Base-by-base conservation (phyloP, 2,797 vertebrate species). In the Ptychadena robeensis region DNA sequence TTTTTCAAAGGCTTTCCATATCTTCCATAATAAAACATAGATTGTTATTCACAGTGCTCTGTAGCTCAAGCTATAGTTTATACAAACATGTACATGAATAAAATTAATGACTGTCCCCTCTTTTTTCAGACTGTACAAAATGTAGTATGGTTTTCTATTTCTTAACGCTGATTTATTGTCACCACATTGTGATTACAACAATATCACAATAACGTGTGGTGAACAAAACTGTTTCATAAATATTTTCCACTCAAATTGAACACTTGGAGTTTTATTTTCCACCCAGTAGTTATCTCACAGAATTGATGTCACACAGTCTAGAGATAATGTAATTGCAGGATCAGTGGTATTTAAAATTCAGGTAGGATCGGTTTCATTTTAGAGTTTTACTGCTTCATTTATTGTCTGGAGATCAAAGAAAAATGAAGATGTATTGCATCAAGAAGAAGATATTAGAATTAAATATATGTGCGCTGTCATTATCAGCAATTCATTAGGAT, bases 391-490 rank as follows among this genome's bases (percentile, higher is more conserved):
- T 67, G 65, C 34, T 32, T 66, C 32, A 66, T 22, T 15, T 32
- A 35, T 67, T 67, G 7, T 67, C n/a, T 10, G 34, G 32, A n/a
- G 18, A 18, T 66, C 31, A 34, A 18, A 35, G 18, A 22, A n/a
- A 35, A 28, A 67, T 67, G 22, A 35, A 67, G 34, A 35, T 35
- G 34, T 22, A 35, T 67, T 31, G 18, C 32, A 67, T 67, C 9
- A 67, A 66, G n/a, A 66, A 67, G 31, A 34, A 67, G 32, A 34
- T 18, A 67, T 67, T 67, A 34, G 18, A 67, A 67, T 35, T 67
- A 67, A 67, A 67, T 32, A 22, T 35, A 67, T 32, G 34, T 37
- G 15, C 3, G 34, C 9, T 67, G 2, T 67, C 15, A 67, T 35
- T 35, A 67, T 67, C 65, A 67, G 18, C 32, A n/a, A 67, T 67